Conservation (phyloP, 2,888 invertebrate genomes). For the Chloroclystis v-ata region DNA sequence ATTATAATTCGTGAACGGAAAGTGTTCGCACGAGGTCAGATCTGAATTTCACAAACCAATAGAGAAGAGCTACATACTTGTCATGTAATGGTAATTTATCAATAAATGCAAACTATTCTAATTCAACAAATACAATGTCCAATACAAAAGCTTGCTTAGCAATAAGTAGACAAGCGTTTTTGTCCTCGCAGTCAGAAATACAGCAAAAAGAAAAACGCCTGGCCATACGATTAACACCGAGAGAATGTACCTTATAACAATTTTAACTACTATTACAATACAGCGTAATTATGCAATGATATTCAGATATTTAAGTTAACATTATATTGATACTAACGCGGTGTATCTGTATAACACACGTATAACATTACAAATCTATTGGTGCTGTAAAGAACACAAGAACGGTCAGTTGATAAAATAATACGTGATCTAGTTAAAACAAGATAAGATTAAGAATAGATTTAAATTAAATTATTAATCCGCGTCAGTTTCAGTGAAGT, state of each 20-base stretch:
- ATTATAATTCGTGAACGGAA: slow-evolving; percentile 65
- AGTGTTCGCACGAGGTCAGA: slow-evolving; percentile 47
- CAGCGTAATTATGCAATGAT: slow-evolving; percentile 22
- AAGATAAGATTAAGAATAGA: not conserved
- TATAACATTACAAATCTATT: not conserved
- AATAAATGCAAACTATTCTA: slow-evolving; percentile 58
- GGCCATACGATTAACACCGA: slow-evolving; percentile 41
- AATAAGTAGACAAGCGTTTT: slow-evolving; percentile 34
- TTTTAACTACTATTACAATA: slow-evolving; percentile 42
- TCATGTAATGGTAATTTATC: slow-evolving; percentile 46
- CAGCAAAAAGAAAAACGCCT: slow-evolving; percentile 17
- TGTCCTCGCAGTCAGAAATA: slow-evolving; percentile 16
- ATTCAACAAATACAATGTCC: slow-evolving; percentile 47
- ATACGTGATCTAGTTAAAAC: not conserved
- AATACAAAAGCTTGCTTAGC: slow-evolving; percentile 54
- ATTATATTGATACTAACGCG: slow-evolving; percentile 13
- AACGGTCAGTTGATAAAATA: not conserved
- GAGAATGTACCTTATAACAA: slow-evolving; percentile 46
- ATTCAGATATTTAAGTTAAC: slow-evolving; percentile 26
- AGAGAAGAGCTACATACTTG: slow-evolving; percentile 46
- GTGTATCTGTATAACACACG: not conserved
- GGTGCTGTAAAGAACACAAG: not conserved
- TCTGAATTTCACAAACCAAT: slow-evolving; percentile 35
- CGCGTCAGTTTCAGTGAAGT: slow-evolving; percentile 10
- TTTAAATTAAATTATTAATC: not conserved